These are phyloP conservation scores for Cephus rjabovi DNA, from an alignment of 2,888 invertebrate genomes.

Conservation along the genomic window DNA sequence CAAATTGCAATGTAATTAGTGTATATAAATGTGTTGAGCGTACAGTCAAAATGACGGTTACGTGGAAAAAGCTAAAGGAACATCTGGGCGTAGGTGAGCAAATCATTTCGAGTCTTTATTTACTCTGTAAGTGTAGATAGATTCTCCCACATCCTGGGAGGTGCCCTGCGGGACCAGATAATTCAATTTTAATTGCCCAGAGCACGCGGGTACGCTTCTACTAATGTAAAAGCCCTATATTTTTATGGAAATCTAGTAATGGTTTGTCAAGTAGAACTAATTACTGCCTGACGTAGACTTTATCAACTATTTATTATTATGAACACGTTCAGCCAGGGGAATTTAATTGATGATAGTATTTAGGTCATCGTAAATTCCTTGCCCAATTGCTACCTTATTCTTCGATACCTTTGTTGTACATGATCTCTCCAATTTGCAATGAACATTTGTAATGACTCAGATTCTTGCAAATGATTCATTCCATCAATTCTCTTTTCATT, in stretches of 20 bases:
- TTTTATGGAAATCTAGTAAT: conserved; percentile 3
- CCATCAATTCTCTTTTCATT: not conserved
- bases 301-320: not conserved
- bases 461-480: conserved; percentile 2
- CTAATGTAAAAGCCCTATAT: not conserved
- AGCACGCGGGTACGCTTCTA: not conserved
- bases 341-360: conserved; percentile 1
- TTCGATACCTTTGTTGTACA: not conserved
- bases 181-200: conserved; percentile 6
- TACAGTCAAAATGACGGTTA: conserved; percentile 39
- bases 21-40: conserved; percentile 34
- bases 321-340: not conserved
- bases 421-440: not conserved
- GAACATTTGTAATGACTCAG: not conserved
- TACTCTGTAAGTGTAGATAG: conserved; percentile 12
- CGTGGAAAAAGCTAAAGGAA: conserved; percentile 50
- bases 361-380: not conserved
- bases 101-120: conserved; percentile 20
- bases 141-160: conserved; percentile 54
- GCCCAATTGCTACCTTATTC: not conserved
- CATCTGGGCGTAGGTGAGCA: conserved; percentile 54
- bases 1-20: conserved; percentile 45
- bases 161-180: conserved; percentile 37
- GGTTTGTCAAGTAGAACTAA: not conserved
- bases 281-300: not conserved